Evolutionary conservation across 2,888 invertebrate genomes (phyloP), one percentile per base, ranked within the genome.

Genomic region (Octonoba sinensis): DNA sequence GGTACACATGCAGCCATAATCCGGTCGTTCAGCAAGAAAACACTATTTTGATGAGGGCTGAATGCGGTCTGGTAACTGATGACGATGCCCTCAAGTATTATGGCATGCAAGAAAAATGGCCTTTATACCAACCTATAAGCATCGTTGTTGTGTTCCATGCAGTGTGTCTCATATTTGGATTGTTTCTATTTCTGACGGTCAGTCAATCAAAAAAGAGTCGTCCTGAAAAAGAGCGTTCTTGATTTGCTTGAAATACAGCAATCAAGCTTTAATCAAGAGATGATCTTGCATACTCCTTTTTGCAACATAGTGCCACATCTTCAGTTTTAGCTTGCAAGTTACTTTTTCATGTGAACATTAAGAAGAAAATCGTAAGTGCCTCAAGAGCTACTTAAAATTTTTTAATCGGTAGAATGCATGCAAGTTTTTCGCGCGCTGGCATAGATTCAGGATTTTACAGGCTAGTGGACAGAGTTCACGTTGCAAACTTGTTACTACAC

Each of bases 1-100:
- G 84, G 18, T 87, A 88, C 81, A 76, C 85, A 6, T 88, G 88
- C 77, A 86, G 86, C 44, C 86, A 87, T 12, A 89, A 88, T 84
- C 92, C 96, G 92, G 92, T 95, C 83, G 94, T 95, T 86, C 93
- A 93, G 86, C 94, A 94, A 89, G 95, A 95, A 87, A 95, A 95
- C 84, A 84, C 82, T 18, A 96, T 96, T 87, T 83, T 87, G 46
- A 86, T 87, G 49, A 85, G 86, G 69, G 86, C 86, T 2, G 86
- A 86, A 56, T 87, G 87, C 78, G 86, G 86, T 16, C 46, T 84
- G 20, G 56, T 27, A 8, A 70, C 66, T 6, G 84, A 82, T 62
- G 51, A n/a, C 15, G 77, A 84, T 44, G 82, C 77, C 11, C 36
- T 84, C 1, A 72, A 59, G 15, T 82, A 65, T 20, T 77, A 74